Conservation (phyloP, 2,888 invertebrate genomes). For the Empis stercorea region DNA sequence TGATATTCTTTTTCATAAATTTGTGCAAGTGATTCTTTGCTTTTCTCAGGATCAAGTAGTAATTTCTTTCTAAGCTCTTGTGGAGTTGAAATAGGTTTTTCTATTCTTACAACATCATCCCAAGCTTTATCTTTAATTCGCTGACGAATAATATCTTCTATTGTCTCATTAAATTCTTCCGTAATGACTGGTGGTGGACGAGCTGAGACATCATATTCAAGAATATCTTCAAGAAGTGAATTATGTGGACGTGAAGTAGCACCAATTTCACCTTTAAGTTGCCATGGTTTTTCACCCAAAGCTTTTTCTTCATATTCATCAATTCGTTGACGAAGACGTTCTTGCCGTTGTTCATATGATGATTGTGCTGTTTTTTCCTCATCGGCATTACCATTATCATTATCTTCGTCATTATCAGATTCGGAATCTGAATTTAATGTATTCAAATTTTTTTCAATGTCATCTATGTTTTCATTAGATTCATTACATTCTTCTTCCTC, state of each 20-base stretch:
- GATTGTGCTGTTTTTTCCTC: conserved; percentile 37
- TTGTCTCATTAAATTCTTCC: conserved; percentile 69
- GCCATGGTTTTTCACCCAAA: conserved; percentile 82
- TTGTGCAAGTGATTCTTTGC: conserved; percentile 83
- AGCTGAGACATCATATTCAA: conserved; percentile 76
- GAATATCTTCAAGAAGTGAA: conserved; percentile 79
- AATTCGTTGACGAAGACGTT: conserved; percentile 55
- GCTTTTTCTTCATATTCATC: conserved; percentile 57
- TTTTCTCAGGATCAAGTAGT: conserved; percentile 84
- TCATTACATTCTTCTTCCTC: conserved; percentile 11
- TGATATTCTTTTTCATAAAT: conserved; percentile 85
- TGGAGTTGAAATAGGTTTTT: conserved; percentile 70
- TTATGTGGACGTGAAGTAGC: conserved; percentile 74
- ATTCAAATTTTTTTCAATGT: background rate
- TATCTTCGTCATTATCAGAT: conserved; percentile 13
- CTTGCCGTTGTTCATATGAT: conserved; percentile 61
- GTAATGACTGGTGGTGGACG: conserved; percentile 85
- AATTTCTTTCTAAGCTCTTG: conserved; percentile 77
- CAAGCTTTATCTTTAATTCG: conserved; percentile 87
- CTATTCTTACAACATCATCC: conserved; percentile 85
- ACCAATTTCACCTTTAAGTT: conserved; percentile 78
- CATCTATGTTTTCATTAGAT: conserved; percentile 1
- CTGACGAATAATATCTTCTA: conserved; percentile 85
- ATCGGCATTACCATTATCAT: conserved; percentile 14
- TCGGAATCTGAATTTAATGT: background rate